phyloP scores from a whole-genome alignment of 2,113 vertebrate genomes.

The Tachuris rubrigastra region DNA sequence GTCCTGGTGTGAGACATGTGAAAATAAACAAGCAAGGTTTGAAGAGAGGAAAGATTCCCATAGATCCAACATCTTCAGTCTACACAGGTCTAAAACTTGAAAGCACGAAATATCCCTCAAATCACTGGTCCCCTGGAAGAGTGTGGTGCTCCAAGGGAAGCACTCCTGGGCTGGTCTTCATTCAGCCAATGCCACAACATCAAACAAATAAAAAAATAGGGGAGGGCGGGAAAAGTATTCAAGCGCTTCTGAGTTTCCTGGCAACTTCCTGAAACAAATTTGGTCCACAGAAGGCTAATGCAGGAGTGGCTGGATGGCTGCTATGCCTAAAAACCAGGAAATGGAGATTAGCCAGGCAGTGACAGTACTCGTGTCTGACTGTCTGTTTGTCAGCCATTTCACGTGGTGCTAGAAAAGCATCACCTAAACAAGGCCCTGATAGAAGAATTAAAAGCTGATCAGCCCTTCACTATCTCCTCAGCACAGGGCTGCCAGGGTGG shows the following conservation, averaged over 20 bases:
- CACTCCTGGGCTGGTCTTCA: not conserved
- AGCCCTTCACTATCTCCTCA: not conserved
- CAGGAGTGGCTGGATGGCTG: not conserved
- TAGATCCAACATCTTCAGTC: not conserved
- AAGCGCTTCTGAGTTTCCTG: not conserved
- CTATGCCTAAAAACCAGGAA: not conserved
- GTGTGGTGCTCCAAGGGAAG: rapidly evolving
- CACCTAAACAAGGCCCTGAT: not conserved
- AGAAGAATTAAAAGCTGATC: not conserved
- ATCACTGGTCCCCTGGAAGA: not conserved
- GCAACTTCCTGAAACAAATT: not conserved
- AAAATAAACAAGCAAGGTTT: not conserved
- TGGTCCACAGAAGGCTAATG: not conserved
- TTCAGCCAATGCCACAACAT: not conserved
- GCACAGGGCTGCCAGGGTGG: not conserved
- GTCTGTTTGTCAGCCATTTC: not conserved
- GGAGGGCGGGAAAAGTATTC: no score
- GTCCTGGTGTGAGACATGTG: rapidly evolving
- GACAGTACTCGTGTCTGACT: not conserved
- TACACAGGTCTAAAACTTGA: not conserved
- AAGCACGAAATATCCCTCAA: not conserved
- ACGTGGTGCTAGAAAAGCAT: not conserved
- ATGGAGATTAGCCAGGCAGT: not conserved
- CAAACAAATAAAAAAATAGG: not conserved
- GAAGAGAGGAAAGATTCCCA: not conserved